Conservation (phyloP, 2,888 invertebrate species). For the Buathra laborator region DNA sequence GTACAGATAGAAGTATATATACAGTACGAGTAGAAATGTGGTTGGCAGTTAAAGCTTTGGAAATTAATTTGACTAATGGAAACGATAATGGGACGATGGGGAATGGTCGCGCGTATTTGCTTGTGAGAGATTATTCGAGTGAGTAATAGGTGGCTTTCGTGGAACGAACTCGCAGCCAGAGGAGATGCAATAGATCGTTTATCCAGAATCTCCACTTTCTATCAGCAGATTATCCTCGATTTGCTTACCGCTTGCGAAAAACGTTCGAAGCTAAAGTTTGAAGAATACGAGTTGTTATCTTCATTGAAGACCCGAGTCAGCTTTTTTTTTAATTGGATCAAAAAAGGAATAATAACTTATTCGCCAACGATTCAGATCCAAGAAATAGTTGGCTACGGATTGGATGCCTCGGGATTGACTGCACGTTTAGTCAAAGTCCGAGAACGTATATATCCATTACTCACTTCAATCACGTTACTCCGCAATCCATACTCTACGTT, state of each 20-base stretch:
- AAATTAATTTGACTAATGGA: conserved; percentile 70
- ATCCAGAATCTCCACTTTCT: not conserved
- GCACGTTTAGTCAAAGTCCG: conserved; percentile 15
- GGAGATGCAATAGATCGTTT: not conserved
- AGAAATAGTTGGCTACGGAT: not conserved
- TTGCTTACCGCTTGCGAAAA: not conserved
- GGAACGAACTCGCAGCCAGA: conserved; percentile 2
- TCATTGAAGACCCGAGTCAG: not conserved
- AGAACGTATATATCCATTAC: not conserved
- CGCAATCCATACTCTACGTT: conserved; percentile 15
- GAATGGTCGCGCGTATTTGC: conserved; percentile 10
- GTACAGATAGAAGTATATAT: conserved; percentile 38
- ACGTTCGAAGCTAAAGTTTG: not conserved
- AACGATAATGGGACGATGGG: conserved; percentile 48
- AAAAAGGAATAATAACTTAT: not conserved
- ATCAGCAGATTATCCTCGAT: not conserved
- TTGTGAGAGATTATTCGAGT: conserved; percentile 29
- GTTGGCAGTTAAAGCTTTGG: conserved; percentile 48
- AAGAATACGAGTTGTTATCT: not conserved
- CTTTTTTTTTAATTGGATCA: not conserved
- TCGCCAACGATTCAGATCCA: not conserved
- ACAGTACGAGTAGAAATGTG: conserved; percentile 48
- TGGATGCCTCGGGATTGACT: not conserved
- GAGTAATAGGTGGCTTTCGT: conserved; percentile 26
- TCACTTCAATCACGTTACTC: conserved; percentile 37